A percentile compares a stretch with the other conserved stretches of the same genome.
Evolutionary conservation across 2,113 vertebrate species (phyloP).

Genomic region (Piaya cayana): DNA sequence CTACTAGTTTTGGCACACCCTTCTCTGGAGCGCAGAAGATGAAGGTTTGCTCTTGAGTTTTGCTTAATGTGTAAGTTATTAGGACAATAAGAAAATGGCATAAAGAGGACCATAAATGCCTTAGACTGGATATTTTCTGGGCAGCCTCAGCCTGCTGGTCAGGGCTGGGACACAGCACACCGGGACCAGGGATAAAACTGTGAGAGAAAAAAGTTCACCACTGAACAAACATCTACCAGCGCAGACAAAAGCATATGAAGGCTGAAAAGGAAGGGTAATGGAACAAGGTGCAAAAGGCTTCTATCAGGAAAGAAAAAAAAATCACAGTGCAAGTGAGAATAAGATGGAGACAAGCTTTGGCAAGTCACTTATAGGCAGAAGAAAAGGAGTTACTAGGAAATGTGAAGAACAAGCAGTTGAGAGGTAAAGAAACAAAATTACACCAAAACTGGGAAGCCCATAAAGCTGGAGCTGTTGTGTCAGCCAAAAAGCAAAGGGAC

Average conservation of each 20-base stretch:
- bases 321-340: neutral
- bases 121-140: neutral
- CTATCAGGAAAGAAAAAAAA: neutral
- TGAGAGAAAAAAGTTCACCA: neutral
- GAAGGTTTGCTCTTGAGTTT: neutral
- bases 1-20: neutral
- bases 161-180: neutral
- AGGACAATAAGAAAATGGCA: neutral
- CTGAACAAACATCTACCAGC: neutral
- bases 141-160: neutral
- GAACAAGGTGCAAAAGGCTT: neutral
- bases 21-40: neutral
- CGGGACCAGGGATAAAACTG: neutral
- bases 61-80: neutral
- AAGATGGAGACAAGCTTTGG: neutral
- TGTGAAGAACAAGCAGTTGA: neutral
- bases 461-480: neutral
- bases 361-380: neutral
- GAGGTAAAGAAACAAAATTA: neutral
- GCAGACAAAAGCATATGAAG: neutral
- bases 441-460: neutral
- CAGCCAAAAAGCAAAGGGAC: neutral
- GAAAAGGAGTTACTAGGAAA: neutral
- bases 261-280: neutral
- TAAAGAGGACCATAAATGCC: neutral